Evolutionary conservation across 2,888 invertebrate species (phyloP).

Genomic region (Chalcosyrphus nemorum): DNA sequence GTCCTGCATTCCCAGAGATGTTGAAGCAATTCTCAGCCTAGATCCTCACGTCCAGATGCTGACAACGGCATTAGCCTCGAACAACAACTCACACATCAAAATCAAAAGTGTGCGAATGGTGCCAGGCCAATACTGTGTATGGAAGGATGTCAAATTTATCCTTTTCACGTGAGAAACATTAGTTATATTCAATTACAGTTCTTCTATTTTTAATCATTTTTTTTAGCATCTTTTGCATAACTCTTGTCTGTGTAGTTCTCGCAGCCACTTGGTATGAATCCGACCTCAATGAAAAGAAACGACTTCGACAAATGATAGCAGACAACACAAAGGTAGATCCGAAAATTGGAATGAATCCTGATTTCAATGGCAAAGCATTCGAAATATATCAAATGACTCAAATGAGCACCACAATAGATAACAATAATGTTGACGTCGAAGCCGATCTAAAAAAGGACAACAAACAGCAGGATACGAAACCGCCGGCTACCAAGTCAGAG

Average conservation of each 20-base stretch:
- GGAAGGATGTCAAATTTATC: slow-evolving; percentile 86
- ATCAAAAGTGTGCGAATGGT: slow-evolving; percentile 86
- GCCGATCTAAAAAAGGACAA: slow-evolving; percentile 79
- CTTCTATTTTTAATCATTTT: slow-evolving; percentile 83
- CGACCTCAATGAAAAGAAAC: slow-evolving; percentile 79
- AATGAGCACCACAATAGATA: slow-evolving; percentile 72
- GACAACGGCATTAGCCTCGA: slow-evolving; percentile 72
- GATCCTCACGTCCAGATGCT: slow-evolving; percentile 80
- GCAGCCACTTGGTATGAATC: slow-evolving; percentile 87
- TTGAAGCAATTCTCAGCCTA: slow-evolving; percentile 82
- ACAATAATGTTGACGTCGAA: slow-evolving; percentile 76
- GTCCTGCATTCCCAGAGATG: slow-evolving; percentile 85
- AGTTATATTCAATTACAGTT: not conserved
- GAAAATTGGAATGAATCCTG: slow-evolving; percentile 64
- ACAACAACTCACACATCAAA: slow-evolving; percentile 78
- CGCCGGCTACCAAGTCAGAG: slow-evolving; percentile 77
- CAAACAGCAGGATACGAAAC: slow-evolving; percentile 80
- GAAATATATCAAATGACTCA: slow-evolving; percentile 81
- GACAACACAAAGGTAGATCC: slow-evolving; percentile 42
- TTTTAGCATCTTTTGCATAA: slow-evolving; percentile 83
- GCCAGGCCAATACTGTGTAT: slow-evolving; percentile 86
- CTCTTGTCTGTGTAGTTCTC: slow-evolving; percentile 82
- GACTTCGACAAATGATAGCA: slow-evolving; percentile 74
- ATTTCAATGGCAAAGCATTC: slow-evolving; percentile 77
- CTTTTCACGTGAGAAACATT: slow-evolving; percentile 85